Evolutionary conservation across 2,888 invertebrate genomes (phyloP).

Genomic region (Drosophila sordidula): DNA sequence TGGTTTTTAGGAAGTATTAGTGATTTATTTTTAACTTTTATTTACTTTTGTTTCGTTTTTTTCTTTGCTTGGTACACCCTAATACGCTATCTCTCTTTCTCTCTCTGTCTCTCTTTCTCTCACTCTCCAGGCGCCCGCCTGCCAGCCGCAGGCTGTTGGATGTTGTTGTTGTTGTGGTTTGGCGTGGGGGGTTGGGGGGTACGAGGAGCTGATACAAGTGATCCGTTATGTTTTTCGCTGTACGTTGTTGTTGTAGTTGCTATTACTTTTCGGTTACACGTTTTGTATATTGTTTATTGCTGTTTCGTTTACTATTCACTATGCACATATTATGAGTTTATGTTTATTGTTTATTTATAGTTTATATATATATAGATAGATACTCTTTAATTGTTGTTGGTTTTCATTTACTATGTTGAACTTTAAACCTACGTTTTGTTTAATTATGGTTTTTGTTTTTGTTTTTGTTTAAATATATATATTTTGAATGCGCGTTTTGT

Average conservation of each 20-base stretch:
- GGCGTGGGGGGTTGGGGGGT: no score
- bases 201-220: slow-evolving; percentile 18
- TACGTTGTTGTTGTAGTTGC: slow-evolving; percentile 66
- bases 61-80: slow-evolving; percentile 32
- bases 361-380: slow-evolving; percentile 56
- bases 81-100: slow-evolving; percentile 22
- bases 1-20: slow-evolving; percentile 82
- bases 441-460: slow-evolving; percentile 24
- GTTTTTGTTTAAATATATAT: slow-evolving; percentile 42
- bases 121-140: background rate
- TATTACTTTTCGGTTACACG: slow-evolving; percentile 79
- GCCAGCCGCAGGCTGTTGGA: slow-evolving; percentile 12
- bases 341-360: slow-evolving; percentile 46
- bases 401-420: slow-evolving; percentile 74
- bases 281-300: slow-evolving; percentile 74
- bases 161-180: background rate
- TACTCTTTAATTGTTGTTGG: slow-evolving; percentile 64
- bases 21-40: slow-evolving; percentile 63
- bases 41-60: slow-evolving; percentile 27
- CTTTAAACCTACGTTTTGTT: slow-evolving; percentile 66
- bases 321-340: slow-evolving; percentile 66
- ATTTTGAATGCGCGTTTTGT: slow-evolving; percentile 76
- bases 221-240: slow-evolving; percentile 65
- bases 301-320: slow-evolving; percentile 81
- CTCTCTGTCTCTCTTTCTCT: slow-evolving; percentile 1